phyloP scores from a whole-genome alignment of 2,888 invertebrate genomes.

The Lottia gigantea region DNA sequence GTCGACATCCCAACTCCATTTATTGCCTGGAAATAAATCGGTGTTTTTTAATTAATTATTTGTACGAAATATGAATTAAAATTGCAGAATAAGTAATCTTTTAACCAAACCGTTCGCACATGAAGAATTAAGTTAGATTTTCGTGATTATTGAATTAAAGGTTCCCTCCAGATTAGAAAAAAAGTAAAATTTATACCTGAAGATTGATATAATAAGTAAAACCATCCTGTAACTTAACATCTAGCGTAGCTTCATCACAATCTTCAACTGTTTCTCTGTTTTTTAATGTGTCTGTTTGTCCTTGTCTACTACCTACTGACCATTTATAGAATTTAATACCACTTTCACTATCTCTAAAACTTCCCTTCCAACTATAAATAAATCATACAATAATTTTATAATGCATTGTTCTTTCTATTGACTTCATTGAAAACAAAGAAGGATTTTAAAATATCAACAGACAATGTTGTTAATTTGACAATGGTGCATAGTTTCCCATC shows the following conservation, averaged over 20 bases:
- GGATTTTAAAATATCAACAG: too few relatives aligned
- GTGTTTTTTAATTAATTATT: too few relatives aligned
- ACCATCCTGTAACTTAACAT: conserved; percentile 22
- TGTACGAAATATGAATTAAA: too few relatives aligned
- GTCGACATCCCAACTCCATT: conserved; percentile 20
- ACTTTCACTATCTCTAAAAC: conserved; percentile 27
- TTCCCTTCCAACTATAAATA: conserved; percentile 26
- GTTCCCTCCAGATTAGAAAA: too few relatives aligned
- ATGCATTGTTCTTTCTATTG: too few relatives aligned
- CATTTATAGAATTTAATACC: conserved; percentile 23
- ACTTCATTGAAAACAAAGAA: too few relatives aligned
- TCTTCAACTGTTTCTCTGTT: background rate
- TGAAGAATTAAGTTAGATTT: too few relatives aligned
- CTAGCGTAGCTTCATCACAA: conserved; percentile 13
- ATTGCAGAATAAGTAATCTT: too few relatives aligned
- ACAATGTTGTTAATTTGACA: too few relatives aligned
- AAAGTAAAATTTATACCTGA: conserved; percentile 16
- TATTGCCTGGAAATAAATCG: conserved; percentile 4
- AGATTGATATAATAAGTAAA: conserved; percentile 30
- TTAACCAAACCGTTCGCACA: too few relatives aligned
- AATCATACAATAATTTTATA: background rate
- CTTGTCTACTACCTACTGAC: conserved; percentile 25
- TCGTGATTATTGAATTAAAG: too few relatives aligned
- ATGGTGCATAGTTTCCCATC: too few relatives aligned
- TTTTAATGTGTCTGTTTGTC: conserved; percentile 22